Evolutionary conservation across 2,113 vertebrate species (phyloP), one percentile per base, ranked within the genome.

Genomic region (Toxostoma redivivum): DNA sequence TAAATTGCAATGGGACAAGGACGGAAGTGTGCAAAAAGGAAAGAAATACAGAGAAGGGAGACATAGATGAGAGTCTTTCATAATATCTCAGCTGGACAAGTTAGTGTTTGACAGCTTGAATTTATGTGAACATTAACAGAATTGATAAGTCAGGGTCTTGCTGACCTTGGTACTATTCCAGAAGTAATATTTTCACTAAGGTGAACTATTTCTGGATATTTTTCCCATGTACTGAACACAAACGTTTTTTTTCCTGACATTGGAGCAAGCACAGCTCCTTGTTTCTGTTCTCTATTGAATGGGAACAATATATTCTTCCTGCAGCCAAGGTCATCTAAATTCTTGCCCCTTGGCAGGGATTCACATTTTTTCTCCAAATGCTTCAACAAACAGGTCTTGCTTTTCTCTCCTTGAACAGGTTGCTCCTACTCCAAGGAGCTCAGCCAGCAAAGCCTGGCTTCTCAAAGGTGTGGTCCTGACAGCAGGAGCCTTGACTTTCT

Each of bases 121-220:
- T 96, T 97, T 92, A 95, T 92, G 85, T 83, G 94, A 96, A 92
- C 93, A 85, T 96, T 94, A 96, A 92, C 91, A 95, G 94, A 92
- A 97, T 95, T 97, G 97, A 98, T 97, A 97, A 97, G 93, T 95
- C 90, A 95, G 88, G 91, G 91, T 96, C 97, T 96, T 95, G 93
- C 86, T 98, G 96, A 96, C 96, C 95, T 98, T 97, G 97, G 97
- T 97, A 96, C 78, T 65, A 70, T 71, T 96, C 97, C 96, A 98
- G 96, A 91, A 92, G 94, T 94, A 97, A 97, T 97, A 97, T 97
- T 97, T 97, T 96, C 94, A 96, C 82, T 94, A 73, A 94, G 86
- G 82, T 96, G 93, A 92, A 86, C 90, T 96, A 95, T 97, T 97
- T 97, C 94, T 95, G 92, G 96, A 96, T 76, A 90, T 96, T 95